Evolutionary conservation across 2,797 vertebrate species (phyloP), one percentile per base, ranked within the genome.

Genomic region (Crypturellus tataupa): DNA sequence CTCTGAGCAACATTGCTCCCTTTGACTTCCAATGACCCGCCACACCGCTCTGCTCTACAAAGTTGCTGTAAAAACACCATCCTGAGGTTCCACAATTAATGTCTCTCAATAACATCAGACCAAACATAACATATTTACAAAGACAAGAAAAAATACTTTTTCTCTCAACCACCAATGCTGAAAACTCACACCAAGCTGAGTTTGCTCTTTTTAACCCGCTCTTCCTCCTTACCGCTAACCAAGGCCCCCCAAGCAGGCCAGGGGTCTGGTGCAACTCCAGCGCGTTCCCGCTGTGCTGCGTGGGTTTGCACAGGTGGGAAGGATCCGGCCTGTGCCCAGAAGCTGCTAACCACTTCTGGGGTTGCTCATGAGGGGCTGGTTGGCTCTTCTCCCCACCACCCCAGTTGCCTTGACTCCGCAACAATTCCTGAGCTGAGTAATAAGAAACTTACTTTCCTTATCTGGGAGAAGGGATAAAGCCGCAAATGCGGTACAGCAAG

Each of bases 1-100:
- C 67, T 76, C 69, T 39, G n/a, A 95, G 42, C 76, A 93, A 93
- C 85, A 72, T 64, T 91, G 37, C 70, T 67, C 72, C 63, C 77
- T 81, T 29, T 56, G 33, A 46, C 33, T 49, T 90, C 67, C 67
- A 89, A 89, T 7, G 2, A 76, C 72, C 70, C 89, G 55, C 85
- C 73, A 19, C 4, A 3, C 39, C 1, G 0, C 62, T 76, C 77
- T 89, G n/a, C 89, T 80, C 69, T 76, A 86, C 72, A 69, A 42
- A 78, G 65, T 72, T 87, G 47, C 84, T 80, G 42, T 42, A 83
- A 87, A 91, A 89, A 85, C 1, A 3, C 24, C 12, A 4, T 51
- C 51, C 33, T 65, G 65, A 85, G 33, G n/a, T 79, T 92, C 75
- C 33, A 51, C 14, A 20, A 78, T 82, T 80, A 56, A 12, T 2